Evolutionary conservation across 2,888 invertebrate species (phyloP).

Genomic region (Stenoptilia bipunctidactyla): DNA sequence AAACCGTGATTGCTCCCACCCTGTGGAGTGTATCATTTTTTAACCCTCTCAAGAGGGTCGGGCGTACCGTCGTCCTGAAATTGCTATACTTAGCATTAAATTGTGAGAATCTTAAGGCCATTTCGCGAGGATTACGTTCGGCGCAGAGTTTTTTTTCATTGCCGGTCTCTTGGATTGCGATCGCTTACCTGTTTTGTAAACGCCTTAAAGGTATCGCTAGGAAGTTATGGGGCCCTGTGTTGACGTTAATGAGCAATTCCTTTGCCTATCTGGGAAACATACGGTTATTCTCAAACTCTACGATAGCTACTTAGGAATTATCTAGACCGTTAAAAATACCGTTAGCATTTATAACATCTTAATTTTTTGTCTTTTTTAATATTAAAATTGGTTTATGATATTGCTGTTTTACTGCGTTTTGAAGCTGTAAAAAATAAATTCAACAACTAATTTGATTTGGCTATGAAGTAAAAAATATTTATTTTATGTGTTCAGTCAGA

Average conservation of each 20-base stretch:
- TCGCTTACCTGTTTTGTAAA: conserved; percentile 59
- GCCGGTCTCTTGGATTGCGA: conserved; percentile 40
- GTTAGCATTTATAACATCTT: too few species aligned
- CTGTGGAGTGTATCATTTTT: conserved; percentile 51
- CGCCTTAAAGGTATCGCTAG: conserved; percentile 63
- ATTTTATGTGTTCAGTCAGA: too few species aligned
- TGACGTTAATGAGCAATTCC: conserved; percentile 63
- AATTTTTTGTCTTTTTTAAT: too few species aligned
- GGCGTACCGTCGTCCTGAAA: conserved; percentile 47
- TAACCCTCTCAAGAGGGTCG: conserved; percentile 45
- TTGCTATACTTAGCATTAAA: conserved; percentile 67
- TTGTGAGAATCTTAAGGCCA: conserved; percentile 56
- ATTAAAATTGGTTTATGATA: too few species aligned
- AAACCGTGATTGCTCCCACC: conserved; percentile 46
- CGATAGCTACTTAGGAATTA: conserved; percentile 44
- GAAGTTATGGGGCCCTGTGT: conserved; percentile 51
- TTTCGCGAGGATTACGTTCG: conserved; percentile 50
- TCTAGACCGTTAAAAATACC: conserved; percentile 23
- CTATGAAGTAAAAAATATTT: too few species aligned
- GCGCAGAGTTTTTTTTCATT: conserved; percentile 44
- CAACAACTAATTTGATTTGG: too few species aligned
- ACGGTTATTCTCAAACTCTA: conserved; percentile 44
- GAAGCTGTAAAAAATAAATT: too few species aligned
- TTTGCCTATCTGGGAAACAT: conserved; percentile 57
- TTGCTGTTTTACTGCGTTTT: too few species aligned